phyloP scores from a whole-genome alignment of 2,113 vertebrate species.

The Plotosus lineatus region DNA sequence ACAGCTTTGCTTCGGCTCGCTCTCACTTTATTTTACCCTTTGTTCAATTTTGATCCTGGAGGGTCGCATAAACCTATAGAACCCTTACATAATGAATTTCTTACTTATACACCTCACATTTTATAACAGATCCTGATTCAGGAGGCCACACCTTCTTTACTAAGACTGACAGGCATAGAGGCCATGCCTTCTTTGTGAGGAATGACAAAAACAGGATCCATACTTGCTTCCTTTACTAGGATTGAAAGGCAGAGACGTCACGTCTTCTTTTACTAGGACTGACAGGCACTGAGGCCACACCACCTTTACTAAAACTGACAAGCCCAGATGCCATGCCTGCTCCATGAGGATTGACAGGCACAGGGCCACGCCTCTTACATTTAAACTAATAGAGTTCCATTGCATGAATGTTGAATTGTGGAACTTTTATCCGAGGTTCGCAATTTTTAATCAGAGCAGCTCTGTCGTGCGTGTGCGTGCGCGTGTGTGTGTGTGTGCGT shows the following conservation, averaged over 20 bases:
- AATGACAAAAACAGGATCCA: too few relatives aligned
- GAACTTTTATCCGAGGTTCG: background rate
- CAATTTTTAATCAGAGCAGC: background rate
- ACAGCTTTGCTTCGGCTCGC: background rate
- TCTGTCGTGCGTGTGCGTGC: background rate
- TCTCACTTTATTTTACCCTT: background rate
- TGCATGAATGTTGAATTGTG: background rate
- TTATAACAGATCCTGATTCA: background rate
- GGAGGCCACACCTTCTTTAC: background rate
- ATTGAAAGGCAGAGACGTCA: too few relatives aligned
- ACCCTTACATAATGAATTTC: background rate
- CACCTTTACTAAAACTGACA: too few relatives aligned
- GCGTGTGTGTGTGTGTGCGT: constrained; percentile 3
- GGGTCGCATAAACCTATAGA: background rate
- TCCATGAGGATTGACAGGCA: too few relatives aligned
- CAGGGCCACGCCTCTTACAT: too few relatives aligned
- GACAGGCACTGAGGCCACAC: background rate
- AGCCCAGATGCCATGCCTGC: too few relatives aligned
- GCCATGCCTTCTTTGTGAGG: background rate
- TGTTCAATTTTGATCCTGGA: background rate
- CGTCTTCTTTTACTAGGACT: background rate
- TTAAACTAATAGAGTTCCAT: too few relatives aligned
- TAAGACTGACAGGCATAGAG: background rate
- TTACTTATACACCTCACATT: background rate
- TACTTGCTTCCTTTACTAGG: too few relatives aligned